Evolutionary conservation across 1,140 invertebrate species (phyloP).

Genomic region (Bactericera cockerelli): DNA sequence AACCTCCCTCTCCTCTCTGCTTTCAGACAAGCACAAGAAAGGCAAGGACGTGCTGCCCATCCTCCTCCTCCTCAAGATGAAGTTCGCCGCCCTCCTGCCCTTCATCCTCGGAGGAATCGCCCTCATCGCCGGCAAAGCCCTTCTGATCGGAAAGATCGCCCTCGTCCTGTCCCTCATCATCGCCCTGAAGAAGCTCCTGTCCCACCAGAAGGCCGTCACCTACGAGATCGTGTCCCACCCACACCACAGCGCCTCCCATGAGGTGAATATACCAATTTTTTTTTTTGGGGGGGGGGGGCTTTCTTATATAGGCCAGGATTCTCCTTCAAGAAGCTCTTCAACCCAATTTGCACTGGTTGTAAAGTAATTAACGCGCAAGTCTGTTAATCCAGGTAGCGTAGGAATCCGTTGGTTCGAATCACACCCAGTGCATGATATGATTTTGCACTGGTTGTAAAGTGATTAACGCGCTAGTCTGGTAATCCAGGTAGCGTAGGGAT

Average conservation of each 20-base stretch:
- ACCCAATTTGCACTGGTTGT: too few relatives aligned
- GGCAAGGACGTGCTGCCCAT: slow-evolving; percentile 60
- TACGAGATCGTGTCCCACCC: slow-evolving; percentile 69
- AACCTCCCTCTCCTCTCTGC: slow-evolving; percentile 8
- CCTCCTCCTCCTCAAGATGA: slow-evolving; percentile 53
- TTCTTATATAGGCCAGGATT: too few relatives aligned
- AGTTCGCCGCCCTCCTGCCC: slow-evolving; percentile 58
- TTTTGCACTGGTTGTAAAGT: too few relatives aligned
- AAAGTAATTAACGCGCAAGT: too few relatives aligned
- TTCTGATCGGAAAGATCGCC: slow-evolving; percentile 67
- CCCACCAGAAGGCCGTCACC: slow-evolving; percentile 59
- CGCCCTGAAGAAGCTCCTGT: slow-evolving; percentile 59
- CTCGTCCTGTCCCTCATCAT: slow-evolving; percentile 64
- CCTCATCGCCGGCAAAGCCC: slow-evolving; percentile 65
- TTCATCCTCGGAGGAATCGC: slow-evolving; percentile 61
- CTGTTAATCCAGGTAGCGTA: too few relatives aligned
- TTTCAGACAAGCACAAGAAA: slow-evolving; percentile 42
- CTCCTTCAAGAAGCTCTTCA: too few relatives aligned
- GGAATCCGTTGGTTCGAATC: too few relatives aligned
- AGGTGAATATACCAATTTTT: too few relatives aligned
- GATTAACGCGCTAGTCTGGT: too few relatives aligned
- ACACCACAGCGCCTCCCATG: slow-evolving; percentile 49
- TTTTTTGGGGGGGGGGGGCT: too few relatives aligned
- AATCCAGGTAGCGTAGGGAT: too few relatives aligned
- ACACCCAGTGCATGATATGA: too few relatives aligned